Evolutionary conservation across 53 echinoderm and acorn worm species (phyloP), one percentile per base, ranked within the genome.

Genomic region (Paracentrotus lividus): DNA sequence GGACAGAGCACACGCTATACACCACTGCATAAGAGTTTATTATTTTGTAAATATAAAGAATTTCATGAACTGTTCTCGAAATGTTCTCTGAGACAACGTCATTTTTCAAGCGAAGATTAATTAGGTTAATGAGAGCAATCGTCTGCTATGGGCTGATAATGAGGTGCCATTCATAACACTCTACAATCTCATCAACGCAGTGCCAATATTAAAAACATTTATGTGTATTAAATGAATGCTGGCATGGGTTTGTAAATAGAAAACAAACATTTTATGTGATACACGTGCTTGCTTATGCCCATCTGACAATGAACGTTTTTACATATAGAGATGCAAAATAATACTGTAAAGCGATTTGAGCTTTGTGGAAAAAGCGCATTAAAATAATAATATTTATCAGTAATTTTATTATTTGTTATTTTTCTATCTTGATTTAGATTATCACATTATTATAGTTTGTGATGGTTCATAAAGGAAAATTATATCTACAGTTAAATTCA

Each of bases 121-220:
- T 47, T 26, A 81, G 81, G 81, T 45, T 45, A 81, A 81, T 81
- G 10, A 2, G 44, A 81, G 44, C n/a, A n/a, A n/a, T 81, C 44
- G 81, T 45, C 8, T 81, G 43, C 4, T n/a, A 81, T 47, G 44
- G 43, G 26, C 24, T 38, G 72, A 72, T 72, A 38, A 72, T 72
- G 4, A 72, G 38, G 72, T 72, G 72, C 72, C 72, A 72, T 18
- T 20, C 36, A 4, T 38, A 72, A 15, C 5, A 38, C 34, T 15
- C 18, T 72, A 16, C 36, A 38, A 18, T 72, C 36, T 72, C 3
- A 38, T 0, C 72, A 5, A 15, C 38, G 38, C 34, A 72, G n/a
- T 66, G 67, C 72, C 36, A 72, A 72, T 26, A 36, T 16, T 36
- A 38, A 38, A 33, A 66, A 33, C n/a, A 66, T 10, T 8, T 1